Evolutionary conservation across 2,888 invertebrate species (phyloP), one percentile per base, ranked within the genome.

Genomic region (Lithosia quadra): DNA sequence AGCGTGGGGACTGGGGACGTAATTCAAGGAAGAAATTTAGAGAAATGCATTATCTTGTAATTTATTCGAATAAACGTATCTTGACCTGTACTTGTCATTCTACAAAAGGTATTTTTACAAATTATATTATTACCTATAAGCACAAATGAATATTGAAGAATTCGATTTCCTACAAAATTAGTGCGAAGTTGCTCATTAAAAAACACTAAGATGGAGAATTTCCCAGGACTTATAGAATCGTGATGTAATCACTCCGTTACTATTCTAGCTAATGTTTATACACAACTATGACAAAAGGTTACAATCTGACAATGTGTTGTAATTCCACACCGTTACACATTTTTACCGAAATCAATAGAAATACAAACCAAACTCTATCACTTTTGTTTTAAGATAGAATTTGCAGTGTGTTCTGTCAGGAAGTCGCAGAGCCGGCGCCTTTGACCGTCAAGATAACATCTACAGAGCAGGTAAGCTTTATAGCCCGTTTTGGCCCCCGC

Each of bases 381-480:
- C 24, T 2, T 49, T 10, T 0, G 8, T 0, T 0, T 55, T 84
- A 86, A 73, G 79, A 87, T 84, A 68, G 43, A 22, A 60, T 65
- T 22, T 82, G 68, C 49, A 79, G 66, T 81, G 80, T 68, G 21
- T 65, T 63, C 39, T n/a, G 63, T 74, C 36, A 63, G 71, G 78
- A 80, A 76, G 68, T 77, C 78, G 81, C 75, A 85, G 86, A 81
- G 92, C 82, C 93, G 94, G 94, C 91, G 90, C 88, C 92, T 94
- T 94, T 94, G 94, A 92, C 89, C 87, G 90, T 81, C 73, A 78
- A 93, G 94, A 94, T 94, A 94, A 92, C 89, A 94, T 94, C 94
- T 93, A 91, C 90, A 89, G 89, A 85, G 90, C 94, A 94, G 94
- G 94, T 94, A 94, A 91, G 90, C 89, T 91, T 92, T 93, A 92